Evolutionary conservation across 2,113 vertebrate species (phyloP).

Genomic region (Macaca nemestrina): DNA sequence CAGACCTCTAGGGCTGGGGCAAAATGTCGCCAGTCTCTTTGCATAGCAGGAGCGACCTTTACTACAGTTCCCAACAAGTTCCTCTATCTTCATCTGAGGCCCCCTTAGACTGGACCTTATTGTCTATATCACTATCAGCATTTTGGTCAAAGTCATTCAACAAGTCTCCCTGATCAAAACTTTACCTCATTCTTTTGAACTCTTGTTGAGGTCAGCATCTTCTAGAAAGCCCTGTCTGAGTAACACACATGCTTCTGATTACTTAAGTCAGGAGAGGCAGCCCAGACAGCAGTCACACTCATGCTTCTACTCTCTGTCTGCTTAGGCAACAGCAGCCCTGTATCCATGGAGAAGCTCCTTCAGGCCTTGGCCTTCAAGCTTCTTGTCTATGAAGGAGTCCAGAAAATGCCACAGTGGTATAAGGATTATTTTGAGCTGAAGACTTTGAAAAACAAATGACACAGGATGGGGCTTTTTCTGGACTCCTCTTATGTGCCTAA

Average conservation of each 20-base stretch:
- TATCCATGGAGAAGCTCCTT: neutral
- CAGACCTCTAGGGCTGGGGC: too few relatives aligned
- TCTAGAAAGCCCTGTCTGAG: neutral
- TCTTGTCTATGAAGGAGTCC: neutral
- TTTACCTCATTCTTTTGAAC: neutral
- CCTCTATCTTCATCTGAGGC: too few relatives aligned
- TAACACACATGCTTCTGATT: neutral
- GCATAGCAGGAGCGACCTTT: too few relatives aligned
- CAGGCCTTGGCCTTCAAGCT: neutral
- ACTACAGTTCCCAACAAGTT: too few relatives aligned
- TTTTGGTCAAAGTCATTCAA: too few relatives aligned
- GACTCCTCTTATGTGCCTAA: neutral
- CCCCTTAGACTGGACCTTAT: too few relatives aligned
- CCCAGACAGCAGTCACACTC: neutral
- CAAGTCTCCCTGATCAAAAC: neutral
- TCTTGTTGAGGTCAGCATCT: neutral
- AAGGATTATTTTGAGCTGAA: neutral
- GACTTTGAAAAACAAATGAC: neutral
- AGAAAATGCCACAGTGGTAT: neutral
- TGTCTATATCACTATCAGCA: too few relatives aligned
- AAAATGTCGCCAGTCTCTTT: too few relatives aligned
- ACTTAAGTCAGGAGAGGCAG: neutral
- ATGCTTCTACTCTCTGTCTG: neutral
- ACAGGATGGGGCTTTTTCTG: neutral
- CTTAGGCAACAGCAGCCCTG: neutral